Evolutionary conservation across 2,797 vertebrate genomes (phyloP), one percentile per base, ranked within the genome.

Genomic region (Halcyon smyrnensis): DNA sequence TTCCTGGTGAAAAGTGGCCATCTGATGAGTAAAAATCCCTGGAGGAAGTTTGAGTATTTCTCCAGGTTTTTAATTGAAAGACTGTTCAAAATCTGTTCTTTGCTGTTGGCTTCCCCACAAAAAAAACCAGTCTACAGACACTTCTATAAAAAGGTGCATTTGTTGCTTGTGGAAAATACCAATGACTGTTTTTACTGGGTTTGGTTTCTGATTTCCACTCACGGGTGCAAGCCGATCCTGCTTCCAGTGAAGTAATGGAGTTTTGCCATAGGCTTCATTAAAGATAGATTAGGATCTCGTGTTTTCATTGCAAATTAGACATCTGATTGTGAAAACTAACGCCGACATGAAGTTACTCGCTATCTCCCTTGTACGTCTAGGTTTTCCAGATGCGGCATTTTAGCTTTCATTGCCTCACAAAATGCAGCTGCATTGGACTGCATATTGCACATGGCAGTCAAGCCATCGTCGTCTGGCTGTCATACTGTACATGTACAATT

Each of bases 231-330:
- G 15, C 13, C 57, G 70, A 69, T 90, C 43, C 68, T 70, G n/a
- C 60, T 92, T 90, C 39, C 28, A 32, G 48, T 63, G 78, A 85
- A 91, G 39, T 30, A 56, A 41, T 57, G 24, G 51, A 82, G 28
- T 73, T 76, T 79, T 93, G 84, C 63, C 36, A 39, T 36, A 90
- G 48, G 17, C 39, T 96, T 92, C 32, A 63, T 95, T 87, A 70
- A 93, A 70, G 79, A 87, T 57, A 90, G 32, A 84, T 93, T 30
- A 89, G 32, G 56, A 82, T 90, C 64, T 82, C 86, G 24, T 84
- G 56, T 90, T 93, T 90, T 79, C 53, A 36, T 74, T 93, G 54
- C 70, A 87, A 87, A 84, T 85, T 85, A 85, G 77, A 64, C 18
- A 16, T 53, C 30, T 65, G 64, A 80, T 91, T 80, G 32, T 68